Conservation (phyloP, 2,113 vertebrate genomes). For the Esox niger region DNA sequence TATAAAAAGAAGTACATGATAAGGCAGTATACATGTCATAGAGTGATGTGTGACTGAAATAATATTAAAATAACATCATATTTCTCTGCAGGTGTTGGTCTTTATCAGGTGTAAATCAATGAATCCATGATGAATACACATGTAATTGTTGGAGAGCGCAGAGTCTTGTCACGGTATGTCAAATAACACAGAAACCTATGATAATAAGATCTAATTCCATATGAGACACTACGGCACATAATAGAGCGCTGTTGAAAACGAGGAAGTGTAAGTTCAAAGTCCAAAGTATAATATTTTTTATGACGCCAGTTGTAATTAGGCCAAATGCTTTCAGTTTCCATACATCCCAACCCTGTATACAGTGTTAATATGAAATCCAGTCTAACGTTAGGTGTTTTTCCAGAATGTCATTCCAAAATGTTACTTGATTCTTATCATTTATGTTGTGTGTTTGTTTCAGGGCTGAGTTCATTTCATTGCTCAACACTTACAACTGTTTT, state of each 20-base stretch:
- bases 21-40: no score
- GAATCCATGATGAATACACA: not conserved
- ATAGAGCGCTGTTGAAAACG: not conserved
- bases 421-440: not conserved
- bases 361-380: not conserved
- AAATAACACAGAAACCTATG: no score
- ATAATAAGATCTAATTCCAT: no score
- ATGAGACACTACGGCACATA: no score
- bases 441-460: slow-evolving; percentile 41
- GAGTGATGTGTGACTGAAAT: not conserved
- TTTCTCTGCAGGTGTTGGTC: not conserved
- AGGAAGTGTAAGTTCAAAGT: not conserved
- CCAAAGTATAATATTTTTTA: not conserved
- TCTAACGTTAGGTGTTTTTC: not conserved
- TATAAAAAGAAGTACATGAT: no score
- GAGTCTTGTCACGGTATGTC: not conserved
- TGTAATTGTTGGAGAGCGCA: not conserved
- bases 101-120: not conserved
- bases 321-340: no score
- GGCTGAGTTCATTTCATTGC: slow-evolving; percentile 64
- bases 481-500: slow-evolving; percentile 77
- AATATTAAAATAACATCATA: not conserved
- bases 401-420: no score
- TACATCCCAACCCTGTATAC: not conserved
- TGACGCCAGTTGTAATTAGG: no score